Evolutionary conservation across 2,888 invertebrate genomes (phyloP).

Genomic region (Orchesellides sinensis): DNA sequence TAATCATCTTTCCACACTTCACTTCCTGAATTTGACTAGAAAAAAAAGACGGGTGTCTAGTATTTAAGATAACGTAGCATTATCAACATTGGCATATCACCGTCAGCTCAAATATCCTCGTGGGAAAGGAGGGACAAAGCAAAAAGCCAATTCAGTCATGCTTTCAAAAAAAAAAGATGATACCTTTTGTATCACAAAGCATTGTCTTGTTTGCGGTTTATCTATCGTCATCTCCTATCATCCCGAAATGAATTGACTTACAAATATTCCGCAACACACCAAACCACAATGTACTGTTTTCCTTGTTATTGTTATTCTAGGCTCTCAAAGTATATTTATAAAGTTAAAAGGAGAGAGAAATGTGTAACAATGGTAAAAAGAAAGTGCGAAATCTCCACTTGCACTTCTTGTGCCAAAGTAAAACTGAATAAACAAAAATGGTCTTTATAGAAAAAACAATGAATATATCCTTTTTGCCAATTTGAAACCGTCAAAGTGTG

Average conservation of each 20-base stretch:
- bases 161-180: conserved; percentile 38
- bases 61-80: too few species aligned
- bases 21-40: conserved; percentile 56
- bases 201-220: conserved; percentile 55
- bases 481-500: conserved; percentile 50
- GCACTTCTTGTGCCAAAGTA: conserved; percentile 33
- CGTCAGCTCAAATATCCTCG: conserved; percentile 39
- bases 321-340: background rate
- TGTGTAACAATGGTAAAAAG: conserved; percentile 19
- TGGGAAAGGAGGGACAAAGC: conserved; percentile 51
- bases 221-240: conserved; percentile 30
- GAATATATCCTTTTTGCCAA: conserved; percentile 44
- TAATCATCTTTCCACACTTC: conserved; percentile 40
- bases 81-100: background rate
- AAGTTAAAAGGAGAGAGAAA: background rate
- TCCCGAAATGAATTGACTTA: conserved; percentile 48
- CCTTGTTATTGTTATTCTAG: background rate
- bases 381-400: conserved; percentile 65
- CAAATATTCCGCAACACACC: conserved; percentile 24
- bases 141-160: conserved; percentile 49
- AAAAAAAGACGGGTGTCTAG: too few species aligned
- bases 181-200: conserved; percentile 19
- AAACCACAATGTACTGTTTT: conserved; percentile 53
- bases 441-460: conserved; percentile 44
- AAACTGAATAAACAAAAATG: conserved; percentile 11